phyloP scores from a whole-genome alignment of 2,797 vertebrate genomes.

The Liasis olivaceus region DNA sequence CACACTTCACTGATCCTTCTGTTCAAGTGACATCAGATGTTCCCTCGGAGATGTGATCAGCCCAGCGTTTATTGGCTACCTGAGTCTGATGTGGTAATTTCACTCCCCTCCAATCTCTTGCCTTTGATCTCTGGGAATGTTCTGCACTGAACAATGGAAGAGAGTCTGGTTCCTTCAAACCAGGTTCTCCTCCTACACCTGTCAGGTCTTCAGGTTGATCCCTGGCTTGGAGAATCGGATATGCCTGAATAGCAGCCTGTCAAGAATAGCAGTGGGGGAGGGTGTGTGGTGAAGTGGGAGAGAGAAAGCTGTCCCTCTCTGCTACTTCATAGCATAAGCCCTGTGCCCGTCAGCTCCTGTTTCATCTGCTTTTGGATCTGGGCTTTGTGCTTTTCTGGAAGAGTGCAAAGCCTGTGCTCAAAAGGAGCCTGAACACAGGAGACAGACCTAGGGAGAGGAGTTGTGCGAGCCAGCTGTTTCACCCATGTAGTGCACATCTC shows the following conservation, averaged over 20 bases:
- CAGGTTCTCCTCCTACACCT: not conserved
- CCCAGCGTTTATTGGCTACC: not conserved
- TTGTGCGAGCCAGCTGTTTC: not conserved
- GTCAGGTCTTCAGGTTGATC: not conserved
- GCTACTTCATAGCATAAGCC: not conserved
- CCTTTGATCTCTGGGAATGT: not conserved
- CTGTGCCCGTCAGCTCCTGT: not conserved
- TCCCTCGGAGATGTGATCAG: not conserved
- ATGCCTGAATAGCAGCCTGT: not conserved
- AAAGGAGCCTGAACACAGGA: not conserved
- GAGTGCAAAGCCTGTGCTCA: not conserved
- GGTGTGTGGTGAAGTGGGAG: not conserved
- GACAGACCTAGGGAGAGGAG: not conserved
- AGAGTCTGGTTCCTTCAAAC: not conserved
- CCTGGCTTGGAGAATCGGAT: not conserved
- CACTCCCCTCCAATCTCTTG: not conserved
- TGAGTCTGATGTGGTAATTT: not conserved
- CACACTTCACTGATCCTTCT: not conserved
- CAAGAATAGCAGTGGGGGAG: not conserved
- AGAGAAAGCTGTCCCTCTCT: not conserved
- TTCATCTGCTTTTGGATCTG: not conserved
- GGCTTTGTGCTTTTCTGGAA: not conserved
- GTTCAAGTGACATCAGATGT: not conserved
- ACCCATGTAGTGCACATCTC: not conserved
- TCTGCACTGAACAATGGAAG: not conserved